These are phyloP conservation scores for Bacillus rossius DNA, from an alignment of 1,140 invertebrate genomes.

Conservation along the genomic window DNA sequence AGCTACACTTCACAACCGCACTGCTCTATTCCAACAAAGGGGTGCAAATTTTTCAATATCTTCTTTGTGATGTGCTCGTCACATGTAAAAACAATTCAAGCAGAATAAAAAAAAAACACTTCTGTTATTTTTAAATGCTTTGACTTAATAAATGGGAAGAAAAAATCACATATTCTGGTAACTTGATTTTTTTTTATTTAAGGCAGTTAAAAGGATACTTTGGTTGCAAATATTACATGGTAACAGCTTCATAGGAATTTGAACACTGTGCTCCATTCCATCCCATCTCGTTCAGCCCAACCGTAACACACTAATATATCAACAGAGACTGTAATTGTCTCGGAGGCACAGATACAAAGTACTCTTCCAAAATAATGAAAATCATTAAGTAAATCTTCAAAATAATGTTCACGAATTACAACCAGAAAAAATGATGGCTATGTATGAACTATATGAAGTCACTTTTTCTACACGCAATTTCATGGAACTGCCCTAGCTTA, in stretches of 20 bases:
- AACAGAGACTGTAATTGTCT: not conserved
- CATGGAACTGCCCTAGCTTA: too few species aligned
- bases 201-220: conserved; percentile 10
- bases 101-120: not conserved
- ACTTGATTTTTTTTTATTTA: conserved; percentile 1
- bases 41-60: not conserved
- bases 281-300: not conserved
- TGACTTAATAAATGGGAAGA: not conserved
- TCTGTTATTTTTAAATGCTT: conserved; percentile 3
- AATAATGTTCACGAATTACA: not conserved
- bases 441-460: too few species aligned
- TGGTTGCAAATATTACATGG: conserved; percentile 6
- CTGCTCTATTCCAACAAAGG: too few species aligned
- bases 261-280: not conserved
- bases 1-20: conserved; percentile 4
- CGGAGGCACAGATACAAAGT: not conserved
- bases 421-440: not conserved
- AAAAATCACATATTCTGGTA: conserved; percentile 6
- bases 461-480: too few species aligned
- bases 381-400: conserved; percentile 1
- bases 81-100: not conserved
- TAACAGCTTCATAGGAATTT: conserved; percentile 10
- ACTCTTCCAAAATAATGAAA: not conserved
- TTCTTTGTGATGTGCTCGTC: not conserved
- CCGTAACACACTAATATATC: not conserved